Percentiles rank a stretch among this genome's conserved stretches.
These are phyloP conservation scores for Eristalinus aeneus DNA, from an alignment of 2,888 invertebrate species.

Conservation along the genomic window DNA sequence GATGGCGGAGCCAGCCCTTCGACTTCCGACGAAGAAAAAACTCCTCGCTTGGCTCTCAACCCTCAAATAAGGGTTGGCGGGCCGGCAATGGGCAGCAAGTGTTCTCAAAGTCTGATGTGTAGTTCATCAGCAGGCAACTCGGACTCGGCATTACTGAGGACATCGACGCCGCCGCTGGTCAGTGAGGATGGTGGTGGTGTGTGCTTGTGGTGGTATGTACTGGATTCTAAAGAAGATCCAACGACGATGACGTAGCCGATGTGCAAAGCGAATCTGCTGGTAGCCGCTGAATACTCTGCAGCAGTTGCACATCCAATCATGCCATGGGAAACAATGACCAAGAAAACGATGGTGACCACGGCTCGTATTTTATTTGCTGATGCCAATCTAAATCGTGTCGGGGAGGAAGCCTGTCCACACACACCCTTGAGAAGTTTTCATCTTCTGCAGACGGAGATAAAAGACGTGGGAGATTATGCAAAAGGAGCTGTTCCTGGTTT, in stretches of 20 bases:
- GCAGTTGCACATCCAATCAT: constrained; percentile 20
- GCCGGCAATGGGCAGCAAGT: constrained; percentile 9
- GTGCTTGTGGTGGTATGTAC: constrained; percentile 30
- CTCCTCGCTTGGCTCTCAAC: constrained; percentile 48
- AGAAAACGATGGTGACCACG: constrained; percentile 50
- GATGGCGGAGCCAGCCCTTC: constrained; percentile 23
- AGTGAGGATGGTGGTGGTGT: neutral
- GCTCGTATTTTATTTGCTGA: constrained; percentile 51
- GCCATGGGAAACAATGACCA: constrained; percentile 49
- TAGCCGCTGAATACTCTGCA: constrained; percentile 39
- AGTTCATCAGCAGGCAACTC: constrained; percentile 52
- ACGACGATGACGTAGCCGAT: constrained; percentile 52
- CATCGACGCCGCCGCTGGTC: neutral
- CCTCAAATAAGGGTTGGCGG: neutral
- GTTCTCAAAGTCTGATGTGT: constrained; percentile 44
- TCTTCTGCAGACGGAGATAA: neutral
- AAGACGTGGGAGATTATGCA: neutral
- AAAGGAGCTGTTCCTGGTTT: neutral
- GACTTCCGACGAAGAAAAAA: constrained; percentile 44
- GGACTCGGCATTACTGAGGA: constrained; percentile 14
- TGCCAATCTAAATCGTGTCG: constrained; percentile 57
- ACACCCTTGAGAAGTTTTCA: constrained; percentile 22
- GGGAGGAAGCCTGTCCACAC: constrained; percentile 7
- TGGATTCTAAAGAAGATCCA: constrained; percentile 59
- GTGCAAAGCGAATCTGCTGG: constrained; percentile 58